These are phyloP conservation scores for Diarsia brunnea DNA, from an alignment of 2,888 invertebrate species.

Conservation along the genomic window DNA sequence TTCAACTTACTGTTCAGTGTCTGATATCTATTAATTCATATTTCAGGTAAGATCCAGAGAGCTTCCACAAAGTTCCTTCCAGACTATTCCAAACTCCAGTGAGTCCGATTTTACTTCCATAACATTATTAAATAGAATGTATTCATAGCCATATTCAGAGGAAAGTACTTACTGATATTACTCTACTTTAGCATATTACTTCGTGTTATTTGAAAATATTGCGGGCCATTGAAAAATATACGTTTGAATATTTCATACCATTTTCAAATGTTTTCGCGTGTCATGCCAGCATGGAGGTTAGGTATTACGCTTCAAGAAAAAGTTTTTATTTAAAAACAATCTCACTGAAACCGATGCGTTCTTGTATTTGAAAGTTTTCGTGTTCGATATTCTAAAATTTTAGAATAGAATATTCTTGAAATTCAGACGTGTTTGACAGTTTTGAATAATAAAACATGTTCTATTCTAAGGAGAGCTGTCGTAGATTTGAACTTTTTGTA, in stretches of 20 bases:
- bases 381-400: slow-evolving; percentile 25
- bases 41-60: slow-evolving; percentile 63
- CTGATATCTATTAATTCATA: slow-evolving; percentile 56
- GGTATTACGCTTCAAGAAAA: slow-evolving; percentile 38
- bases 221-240: slow-evolving; percentile 65
- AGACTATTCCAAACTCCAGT: slow-evolving; percentile 50
- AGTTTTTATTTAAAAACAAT: slow-evolving; percentile 52
- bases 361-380: slow-evolving; percentile 27
- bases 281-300: slow-evolving; percentile 40
- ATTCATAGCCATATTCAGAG: slow-evolving; percentile 62
- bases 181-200: slow-evolving; percentile 77
- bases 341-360: slow-evolving; percentile 26
- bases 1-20: slow-evolving; percentile 53
- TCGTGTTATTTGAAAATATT: slow-evolving; percentile 67
- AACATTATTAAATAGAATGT: slow-evolving; percentile 75
- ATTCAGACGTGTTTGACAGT: slow-evolving; percentile 23
- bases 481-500: not conserved
- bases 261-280: slow-evolving; percentile 50
- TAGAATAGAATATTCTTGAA: not conserved
- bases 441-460: not conserved
- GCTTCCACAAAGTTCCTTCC: slow-evolving; percentile 28
- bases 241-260: slow-evolving; percentile 65
- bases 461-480: not conserved
- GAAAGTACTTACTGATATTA: slow-evolving; percentile 73
- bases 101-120: slow-evolving; percentile 72